Evolutionary conservation across 2,113 vertebrate species (phyloP), one percentile per base, ranked within the genome.

Genomic region (Polypterus bichir): DNA sequence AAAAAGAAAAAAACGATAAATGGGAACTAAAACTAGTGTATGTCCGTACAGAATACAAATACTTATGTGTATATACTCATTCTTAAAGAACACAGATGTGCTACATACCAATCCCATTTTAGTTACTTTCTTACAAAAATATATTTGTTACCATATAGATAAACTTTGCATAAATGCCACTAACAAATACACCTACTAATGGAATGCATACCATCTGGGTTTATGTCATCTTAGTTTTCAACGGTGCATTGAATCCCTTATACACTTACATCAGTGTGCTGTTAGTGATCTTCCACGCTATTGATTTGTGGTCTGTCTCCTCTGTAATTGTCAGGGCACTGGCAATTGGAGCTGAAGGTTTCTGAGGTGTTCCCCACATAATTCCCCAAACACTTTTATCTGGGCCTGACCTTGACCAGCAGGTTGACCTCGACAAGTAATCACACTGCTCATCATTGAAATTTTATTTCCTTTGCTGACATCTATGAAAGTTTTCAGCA

Each of bases 231-330:
- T 69, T 71, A 77, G 82, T 67, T 82, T 82, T 81, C 75, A 61
- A 74, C 74, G 76, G 77, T 67, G 75, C 71, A 82, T 79, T 78
- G 73, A 84, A 83, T 83, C 66, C 73, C 74, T 73, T 70, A 75
- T 70, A 62, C 56, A 27, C 55, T 65, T 64, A 51, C 60, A 62
- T 68, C 68, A 73, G 65, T 74, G 64, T 71, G 66, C 76, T 77
- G 77, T 72, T 70, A 83, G 71, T 77, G 76, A 83, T 80, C 78
- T 73, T 67, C 59, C 58, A 70, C 61, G 60, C 54, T 65, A 83
- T 89, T 81, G 86, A 89, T 89, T 79, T 90, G 84, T 73, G 85
- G 83, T 77, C 74, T 77, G 77, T 78, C 69, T 82, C 74, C 77
- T 79, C 73, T 73, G 68, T 73, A 76, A 78, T 71, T 77, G 79